These are phyloP conservation scores for Ridgeia piscesae DNA, from an alignment of 1,140 invertebrate genomes.

Conservation along the genomic window DNA sequence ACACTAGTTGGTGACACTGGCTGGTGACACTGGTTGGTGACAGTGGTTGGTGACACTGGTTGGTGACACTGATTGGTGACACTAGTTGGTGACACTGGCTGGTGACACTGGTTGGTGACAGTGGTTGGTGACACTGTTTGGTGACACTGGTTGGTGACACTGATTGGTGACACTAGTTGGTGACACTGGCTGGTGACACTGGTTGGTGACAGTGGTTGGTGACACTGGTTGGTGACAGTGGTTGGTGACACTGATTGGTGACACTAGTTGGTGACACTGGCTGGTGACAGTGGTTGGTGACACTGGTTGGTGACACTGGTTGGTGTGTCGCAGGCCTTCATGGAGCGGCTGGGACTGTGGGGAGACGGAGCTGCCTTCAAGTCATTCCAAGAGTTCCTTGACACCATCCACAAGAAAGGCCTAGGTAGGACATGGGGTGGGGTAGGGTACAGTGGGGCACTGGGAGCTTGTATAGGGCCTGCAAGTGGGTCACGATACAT, in stretches of 20 bases:
- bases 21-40: not conserved
- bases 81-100: too few species aligned
- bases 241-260: not conserved
- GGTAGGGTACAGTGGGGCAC: too few species aligned
- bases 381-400: constrained; percentile 93
- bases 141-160: not conserved
- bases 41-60: not conserved
- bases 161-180: not conserved
- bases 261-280: not conserved
- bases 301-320: not conserved
- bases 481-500: too few species aligned
- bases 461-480: too few species aligned
- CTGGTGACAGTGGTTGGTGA: not conserved
- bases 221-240: not conserved
- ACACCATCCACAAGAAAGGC: constrained; percentile 92
- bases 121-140: not conserved
- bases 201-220: not conserved
- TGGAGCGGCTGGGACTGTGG: constrained; percentile 97
- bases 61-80: not conserved
- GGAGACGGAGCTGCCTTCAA: constrained; percentile 92
- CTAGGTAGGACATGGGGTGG: constrained; percentile 70
- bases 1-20: not conserved
- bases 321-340: constrained; percentile 72
- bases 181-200: not conserved
- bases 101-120: not conserved